A percentile compares a stretch with the other conserved stretches of the same genome.
phyloP scores from a whole-genome alignment of 1,140 invertebrate species.

The Macrostomum lignano region DNA sequence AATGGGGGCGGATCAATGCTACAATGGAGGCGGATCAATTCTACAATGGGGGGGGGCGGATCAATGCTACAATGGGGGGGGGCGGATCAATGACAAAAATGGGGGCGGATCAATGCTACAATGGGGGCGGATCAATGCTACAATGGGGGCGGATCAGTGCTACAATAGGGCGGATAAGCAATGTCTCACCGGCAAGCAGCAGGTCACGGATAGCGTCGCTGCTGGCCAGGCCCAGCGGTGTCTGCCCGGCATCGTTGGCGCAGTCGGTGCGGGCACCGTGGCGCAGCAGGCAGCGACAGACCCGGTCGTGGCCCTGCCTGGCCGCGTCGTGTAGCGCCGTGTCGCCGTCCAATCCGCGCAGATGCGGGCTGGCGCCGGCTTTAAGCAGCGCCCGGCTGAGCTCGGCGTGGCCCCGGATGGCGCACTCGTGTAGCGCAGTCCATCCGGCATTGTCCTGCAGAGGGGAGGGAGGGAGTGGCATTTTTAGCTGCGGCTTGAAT shows the following conservation, averaged over 20 bases:
- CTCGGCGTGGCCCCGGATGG: constrained; percentile 33
- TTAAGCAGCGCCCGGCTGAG: constrained; percentile 34
- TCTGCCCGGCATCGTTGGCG: constrained; percentile 38
- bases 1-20: too few species aligned
- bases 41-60: too few species aligned
- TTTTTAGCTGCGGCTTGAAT: too few species aligned
- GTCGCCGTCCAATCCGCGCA: constrained; percentile 40
- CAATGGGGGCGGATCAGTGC: too few species aligned
- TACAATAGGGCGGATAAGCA: too few species aligned
- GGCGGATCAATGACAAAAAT: too few species aligned
- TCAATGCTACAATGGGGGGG: too few species aligned
- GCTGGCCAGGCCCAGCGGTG: constrained; percentile 36
- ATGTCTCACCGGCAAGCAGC: too few species aligned
- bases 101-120: too few species aligned
- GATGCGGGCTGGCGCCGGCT: constrained; percentile 44
- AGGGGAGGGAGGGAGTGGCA: too few species aligned
- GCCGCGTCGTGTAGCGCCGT: constrained; percentile 47
- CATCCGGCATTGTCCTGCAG: constrained; percentile 30
- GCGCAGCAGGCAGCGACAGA: constrained; percentile 38
- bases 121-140: too few species aligned
- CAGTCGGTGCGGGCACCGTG: constrained; percentile 40
- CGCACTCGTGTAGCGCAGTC: constrained; percentile 40
- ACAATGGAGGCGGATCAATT: too few species aligned
- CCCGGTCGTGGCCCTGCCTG: constrained; percentile 32
- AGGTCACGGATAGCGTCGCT: constrained; percentile 14